phyloP scores from a whole-genome alignment of 1,140 invertebrate genomes.

The Papilio machaon region DNA sequence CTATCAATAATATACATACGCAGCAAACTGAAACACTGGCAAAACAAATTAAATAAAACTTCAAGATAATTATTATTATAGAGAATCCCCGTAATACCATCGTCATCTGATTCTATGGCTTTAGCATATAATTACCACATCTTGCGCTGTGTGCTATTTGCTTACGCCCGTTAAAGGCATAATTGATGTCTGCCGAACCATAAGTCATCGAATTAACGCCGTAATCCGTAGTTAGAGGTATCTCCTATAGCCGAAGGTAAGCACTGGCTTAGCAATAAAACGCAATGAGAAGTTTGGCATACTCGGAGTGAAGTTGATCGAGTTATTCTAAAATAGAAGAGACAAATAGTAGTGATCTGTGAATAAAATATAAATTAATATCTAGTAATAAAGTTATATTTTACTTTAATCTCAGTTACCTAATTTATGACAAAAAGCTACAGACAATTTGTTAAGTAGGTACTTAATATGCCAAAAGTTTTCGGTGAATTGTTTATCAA shows the following conservation, averaged over 20 bases:
- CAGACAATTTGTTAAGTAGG: not conserved
- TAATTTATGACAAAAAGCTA: not conserved
- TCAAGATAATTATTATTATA: not conserved
- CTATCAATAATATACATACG: not conserved
- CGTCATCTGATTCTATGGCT: not conserved
- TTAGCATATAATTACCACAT: not conserved
- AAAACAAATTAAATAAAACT: too few relatives aligned
- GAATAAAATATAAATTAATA: not conserved
- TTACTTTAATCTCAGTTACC: too few relatives aligned
- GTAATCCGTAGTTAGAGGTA: constrained; percentile 14
- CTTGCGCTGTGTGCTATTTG: constrained; percentile 17
- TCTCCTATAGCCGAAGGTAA: not conserved
- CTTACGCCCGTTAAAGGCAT: constrained; percentile 7
- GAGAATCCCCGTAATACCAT: not conserved
- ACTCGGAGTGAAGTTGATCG: not conserved
- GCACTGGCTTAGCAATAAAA: constrained; percentile 9
- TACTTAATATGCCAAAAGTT: not conserved
- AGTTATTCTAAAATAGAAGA: not conserved
- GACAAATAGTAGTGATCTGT: not conserved
- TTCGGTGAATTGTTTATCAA: not conserved
- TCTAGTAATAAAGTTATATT: not conserved
- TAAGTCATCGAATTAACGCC: constrained; percentile 24
- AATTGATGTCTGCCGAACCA: constrained; percentile 10
- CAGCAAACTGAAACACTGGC: too few relatives aligned
- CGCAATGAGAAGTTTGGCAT: not conserved